Evolutionary conservation across 2,797 vertebrate species (phyloP).

Genomic region (Urophycis tenuis): DNA sequence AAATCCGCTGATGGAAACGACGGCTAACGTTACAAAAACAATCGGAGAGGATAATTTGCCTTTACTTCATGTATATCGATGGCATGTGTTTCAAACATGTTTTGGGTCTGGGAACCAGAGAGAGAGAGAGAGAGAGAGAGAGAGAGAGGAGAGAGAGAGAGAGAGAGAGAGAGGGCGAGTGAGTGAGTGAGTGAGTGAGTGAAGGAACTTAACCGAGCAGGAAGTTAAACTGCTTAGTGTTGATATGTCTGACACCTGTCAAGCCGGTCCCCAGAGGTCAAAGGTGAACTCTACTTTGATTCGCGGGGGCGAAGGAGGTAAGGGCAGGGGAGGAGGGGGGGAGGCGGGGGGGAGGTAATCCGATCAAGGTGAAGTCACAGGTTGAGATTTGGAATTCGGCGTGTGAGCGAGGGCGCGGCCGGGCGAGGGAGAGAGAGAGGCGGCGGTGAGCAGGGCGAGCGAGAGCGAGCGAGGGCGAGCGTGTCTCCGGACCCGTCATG

Average conservation of each 20-base stretch:
- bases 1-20: background rate
- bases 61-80: conserved; percentile 22
- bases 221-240: conserved; percentile 10
- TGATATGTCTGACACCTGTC: conserved; percentile 45
- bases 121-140: background rate
- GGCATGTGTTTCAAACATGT: conserved; percentile 12
- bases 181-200: background rate
- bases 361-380: conserved; percentile 62
- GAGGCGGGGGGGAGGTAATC: conserved; percentile 43
- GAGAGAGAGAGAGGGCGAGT: too few species aligned
- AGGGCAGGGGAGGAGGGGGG: background rate
- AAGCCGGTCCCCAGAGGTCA: conserved; percentile 40
- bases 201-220: conserved; percentile 11
- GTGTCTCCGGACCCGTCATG: conserved; percentile 42
- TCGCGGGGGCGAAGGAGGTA: conserved; percentile 19
- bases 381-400: conserved; percentile 52
- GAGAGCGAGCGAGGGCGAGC: conserved; percentile 39
- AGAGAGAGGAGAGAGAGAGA: background rate
- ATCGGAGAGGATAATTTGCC: background rate
- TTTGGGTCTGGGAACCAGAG: background rate
- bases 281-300: conserved; percentile 52
- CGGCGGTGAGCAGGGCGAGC: conserved; percentile 29
- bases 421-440: conserved; percentile 39
- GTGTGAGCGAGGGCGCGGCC: conserved; percentile 28
- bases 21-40: background rate